These are phyloP conservation scores for Panagrolaimus sp. DNA, from an alignment of 1,140 invertebrate genomes.

Conservation along the genomic window DNA sequence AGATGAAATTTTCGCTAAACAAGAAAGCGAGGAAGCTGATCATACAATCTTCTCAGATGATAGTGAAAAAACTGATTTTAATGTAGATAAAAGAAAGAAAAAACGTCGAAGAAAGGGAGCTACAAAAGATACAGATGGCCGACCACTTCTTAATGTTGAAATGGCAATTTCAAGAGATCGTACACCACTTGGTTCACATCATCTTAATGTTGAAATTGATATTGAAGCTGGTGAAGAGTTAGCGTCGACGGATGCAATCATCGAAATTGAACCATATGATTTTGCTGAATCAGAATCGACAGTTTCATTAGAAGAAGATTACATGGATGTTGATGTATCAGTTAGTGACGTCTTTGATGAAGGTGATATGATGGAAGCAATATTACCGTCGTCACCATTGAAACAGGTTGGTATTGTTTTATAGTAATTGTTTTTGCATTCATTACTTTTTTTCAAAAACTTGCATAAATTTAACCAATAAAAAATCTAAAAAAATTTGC, in stretches of 20 bases:
- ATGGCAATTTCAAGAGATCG: slow-evolving; percentile 11
- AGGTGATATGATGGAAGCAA: slow-evolving; percentile 21
- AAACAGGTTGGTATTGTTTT: too few relatives aligned
- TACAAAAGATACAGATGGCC: neutral
- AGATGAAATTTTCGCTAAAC: slow-evolving; percentile 5
- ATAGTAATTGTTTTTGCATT: too few relatives aligned
- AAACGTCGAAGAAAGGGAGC: slow-evolving; percentile 1
- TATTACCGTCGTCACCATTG: slow-evolving; percentile 23
- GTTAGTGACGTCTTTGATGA: slow-evolving; percentile 21
- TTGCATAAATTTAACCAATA: too few relatives aligned
- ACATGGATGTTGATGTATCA: slow-evolving; percentile 28
- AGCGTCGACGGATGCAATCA: slow-evolving; percentile 29
- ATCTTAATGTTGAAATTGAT: slow-evolving; percentile 31
- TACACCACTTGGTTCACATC: slow-evolving; percentile 26
- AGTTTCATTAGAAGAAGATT: slow-evolving; percentile 21
- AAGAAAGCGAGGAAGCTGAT: slow-evolving; percentile 13
- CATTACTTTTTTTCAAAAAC: too few relatives aligned
- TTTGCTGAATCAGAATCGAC: slow-evolving; percentile 32
- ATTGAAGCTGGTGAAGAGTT: slow-evolving; percentile 32
- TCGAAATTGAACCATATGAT: slow-evolving; percentile 24
- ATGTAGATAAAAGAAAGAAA: slow-evolving; percentile 6
- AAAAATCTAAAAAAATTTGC: too few relatives aligned
- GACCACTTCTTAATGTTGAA: slow-evolving; percentile 7
- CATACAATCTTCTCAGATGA: slow-evolving; percentile 10
- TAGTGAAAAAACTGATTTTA: neutral